Evolutionary conservation across 2,888 invertebrate genomes (phyloP), one percentile per base, ranked within the genome.

Genomic region (Philonicus albiceps): DNA sequence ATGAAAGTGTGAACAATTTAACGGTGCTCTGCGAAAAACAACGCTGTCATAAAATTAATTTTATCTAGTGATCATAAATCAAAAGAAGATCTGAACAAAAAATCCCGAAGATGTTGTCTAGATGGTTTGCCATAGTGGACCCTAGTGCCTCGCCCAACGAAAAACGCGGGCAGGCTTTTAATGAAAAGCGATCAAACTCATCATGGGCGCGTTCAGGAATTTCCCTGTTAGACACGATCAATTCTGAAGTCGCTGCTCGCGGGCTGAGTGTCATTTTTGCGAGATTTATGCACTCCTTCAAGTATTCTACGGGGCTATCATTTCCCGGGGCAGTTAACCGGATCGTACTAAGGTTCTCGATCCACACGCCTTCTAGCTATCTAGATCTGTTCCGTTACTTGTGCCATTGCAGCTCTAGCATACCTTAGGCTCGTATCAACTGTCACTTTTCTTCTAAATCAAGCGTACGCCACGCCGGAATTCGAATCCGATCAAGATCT

Each of bases 401-500:
- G n/a, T 40, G 64, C 64, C 27, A 22, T 76, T 76, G 22, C 40
- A 40, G 0, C 40, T n/a, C n/a, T 40, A 43, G 40, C 76, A 76
- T 76, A 43, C 76, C 76, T 37, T 2, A 34, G 40, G 43, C 76
- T 0, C 34, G 22, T 76, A 76, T 76, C 76, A 76, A 76, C 22
- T 76, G 76, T 76, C 76, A 76, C 76, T 76, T 76, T 76, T 76
- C 76, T 76, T 76, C 76, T 40, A 40, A 37, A 76, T 76, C 37
- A 76, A 76, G 19, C 76, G 40, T 40, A 76, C 22, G 76, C 40
- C 19, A 76, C 37, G 76, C 19, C 76, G 40, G 37, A 64, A 22
- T 22, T 22, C 19, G 76, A 76, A 76, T 76, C 40, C 76, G 76
- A 76, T 76, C 76, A 40, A 76, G 40, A 76, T 76, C 40, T 76